Evolutionary conservation across 2,888 invertebrate species (phyloP), one percentile per base, ranked within the genome.

Genomic region (Vannuccia rotundouncinata): DNA sequence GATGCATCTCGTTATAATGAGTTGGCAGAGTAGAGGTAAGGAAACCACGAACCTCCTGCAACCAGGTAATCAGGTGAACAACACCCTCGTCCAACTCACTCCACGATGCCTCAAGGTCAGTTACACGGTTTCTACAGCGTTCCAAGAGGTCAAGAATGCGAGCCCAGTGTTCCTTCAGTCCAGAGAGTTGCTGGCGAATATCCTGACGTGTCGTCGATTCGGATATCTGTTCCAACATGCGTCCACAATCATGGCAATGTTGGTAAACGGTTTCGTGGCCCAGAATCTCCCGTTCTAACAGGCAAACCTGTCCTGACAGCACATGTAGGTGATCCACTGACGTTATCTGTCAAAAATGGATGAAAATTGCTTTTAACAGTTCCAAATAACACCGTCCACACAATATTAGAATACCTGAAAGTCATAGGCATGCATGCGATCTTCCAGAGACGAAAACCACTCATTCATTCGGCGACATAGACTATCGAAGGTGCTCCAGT

Each of bases 21-120:
- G 84, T 83, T 0, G 87, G 86, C 29, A 87, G 82, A 1, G 83
- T 84, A 10, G 81, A 79, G 2, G 82, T 82, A 17, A 86, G 82
- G 0, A 82, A 78, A 1, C 79, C 81, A 22, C 86, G 82, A 17
- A 85, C 84, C 60, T 85, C 85, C 81, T 84, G 84, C 74, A 87
- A 82, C 87, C 86, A 87, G 29, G 83, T 82, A 10, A 86, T 83
- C 13, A 85, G 83, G 1, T 86, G 85, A 45, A 86, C 85, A 79
- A 87, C 85, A 59, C 85, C 85, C n/a, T 84, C 84, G 81, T 87
- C 86, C 83, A 85, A 84, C 17, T 84, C 84, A 29, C 83, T 82
- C 86, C 87, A 87, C 81, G 84, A 84, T 75, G 81, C 82, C 73
- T 86, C 81, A 10, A 85, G 81, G 1, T 82, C 83, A 76, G 85